Evolutionary conservation across 2,888 invertebrate genomes (phyloP).

Genomic region (Caenorhabditis virilis): DNA sequence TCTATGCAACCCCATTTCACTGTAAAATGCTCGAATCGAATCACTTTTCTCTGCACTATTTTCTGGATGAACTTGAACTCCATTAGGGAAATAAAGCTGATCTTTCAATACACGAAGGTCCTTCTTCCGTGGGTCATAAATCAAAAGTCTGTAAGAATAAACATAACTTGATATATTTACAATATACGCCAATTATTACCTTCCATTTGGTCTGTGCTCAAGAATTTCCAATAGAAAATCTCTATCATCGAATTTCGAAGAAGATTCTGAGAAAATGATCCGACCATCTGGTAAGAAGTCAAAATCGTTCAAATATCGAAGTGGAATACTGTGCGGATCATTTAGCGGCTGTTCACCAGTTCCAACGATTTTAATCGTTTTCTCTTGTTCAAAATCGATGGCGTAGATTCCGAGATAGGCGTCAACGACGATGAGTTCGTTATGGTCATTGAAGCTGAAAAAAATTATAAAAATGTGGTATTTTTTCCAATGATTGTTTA

Average conservation of each 20-base stretch:
- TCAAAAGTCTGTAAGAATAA: too few species aligned
- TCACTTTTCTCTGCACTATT: constrained; percentile 19
- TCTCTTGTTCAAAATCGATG: constrained; percentile 45
- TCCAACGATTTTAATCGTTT: constrained; percentile 35
- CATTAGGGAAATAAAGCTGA: constrained; percentile 52
- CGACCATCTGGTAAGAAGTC: constrained; percentile 52
- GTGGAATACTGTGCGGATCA: constrained; percentile 20
- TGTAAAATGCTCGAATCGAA: constrained; percentile 31
- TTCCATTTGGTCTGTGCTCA: constrained; percentile 54
- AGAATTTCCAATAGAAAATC: constrained; percentile 46
- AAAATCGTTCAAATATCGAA: constrained; percentile 48
- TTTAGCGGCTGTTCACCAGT: constrained; percentile 35
- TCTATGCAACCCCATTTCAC: constrained; percentile 51
- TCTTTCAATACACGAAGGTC: constrained; percentile 33
- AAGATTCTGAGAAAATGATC: constrained; percentile 49
- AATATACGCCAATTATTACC: too few species aligned
- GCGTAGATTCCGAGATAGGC: constrained; percentile 51
- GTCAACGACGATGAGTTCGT: constrained; percentile 46
- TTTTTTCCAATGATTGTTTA: too few species aligned
- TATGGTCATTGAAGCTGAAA: constrained; percentile 38
- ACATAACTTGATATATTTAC: too few species aligned
- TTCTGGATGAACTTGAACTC: constrained; percentile 41
- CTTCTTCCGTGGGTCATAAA: constrained; percentile 39
- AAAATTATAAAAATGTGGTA: too few species aligned
- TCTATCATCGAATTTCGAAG: constrained; percentile 47